Evolutionary conservation across 2,888 invertebrate genomes (phyloP), one percentile per base, ranked within the genome.

Genomic region (Hetaerina titia): DNA sequence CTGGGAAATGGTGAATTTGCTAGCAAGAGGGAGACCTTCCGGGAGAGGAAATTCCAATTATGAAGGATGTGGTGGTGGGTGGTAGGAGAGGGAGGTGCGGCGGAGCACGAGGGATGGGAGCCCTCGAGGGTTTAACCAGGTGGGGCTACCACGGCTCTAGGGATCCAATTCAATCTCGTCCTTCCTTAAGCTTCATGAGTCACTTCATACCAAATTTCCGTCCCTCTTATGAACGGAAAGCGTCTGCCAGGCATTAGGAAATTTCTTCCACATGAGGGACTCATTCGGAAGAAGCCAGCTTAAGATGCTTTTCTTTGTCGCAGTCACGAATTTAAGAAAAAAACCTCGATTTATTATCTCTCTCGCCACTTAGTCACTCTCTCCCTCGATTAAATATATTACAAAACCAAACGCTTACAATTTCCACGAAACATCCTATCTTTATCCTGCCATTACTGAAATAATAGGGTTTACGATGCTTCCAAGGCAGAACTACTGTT

Each of bases 21-120:
- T 81, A 81, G 81, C 60, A 31, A 9, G 69, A 69, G 8, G 69
- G 5, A 2, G n/a, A 17, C 1, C n/a, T 69, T n/a, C 17, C 60
- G 56, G 8, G 15, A 60, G 89, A 94, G 15, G 19, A 63, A 58
- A 94, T 69, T 69, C 5, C 5, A 69, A 69, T 69, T n/a, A 4
- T 60, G 15, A 45, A 22, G 64, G 17, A 31, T 45, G 19, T 25
- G 94, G 56, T 64, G 81, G 63, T 60, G 63, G 25, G 22, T n/a
- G 57, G 31, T 63, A 11, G 63, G n/a, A 63, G 89, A 88, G 58
- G 94, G 63, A 58, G 89, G 64, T 19, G 81, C 88, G 90, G 63
- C 56, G 56, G 58, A 89, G 69, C 89, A 94, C 69, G 22, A 90
- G 89, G 69, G 60, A 95, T 22, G 8, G 7, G 69, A 88, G 25